Percentiles rank a stretch among this genome's conserved stretches.
These are phyloP conservation scores for Drosophila equinoxialis DNA, from an alignment of 1,140 invertebrate genomes.

Conservation along the genomic window DNA sequence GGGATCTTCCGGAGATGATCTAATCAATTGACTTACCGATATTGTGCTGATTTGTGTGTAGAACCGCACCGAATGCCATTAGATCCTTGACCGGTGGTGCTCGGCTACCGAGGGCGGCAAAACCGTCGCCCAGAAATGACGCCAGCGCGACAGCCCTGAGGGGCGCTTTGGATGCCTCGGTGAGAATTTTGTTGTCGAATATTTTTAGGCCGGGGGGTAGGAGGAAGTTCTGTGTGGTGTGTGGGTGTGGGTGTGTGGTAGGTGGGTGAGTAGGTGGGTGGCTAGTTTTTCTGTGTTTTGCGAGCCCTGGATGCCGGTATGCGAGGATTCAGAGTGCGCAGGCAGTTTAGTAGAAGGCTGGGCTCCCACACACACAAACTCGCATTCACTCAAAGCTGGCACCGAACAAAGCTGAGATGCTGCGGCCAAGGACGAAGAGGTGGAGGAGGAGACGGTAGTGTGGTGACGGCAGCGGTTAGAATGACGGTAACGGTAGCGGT, in stretches of 20 bases:
- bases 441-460: background rate
- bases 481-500: background rate
- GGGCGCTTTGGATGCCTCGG: constrained; percentile 83
- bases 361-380: background rate
- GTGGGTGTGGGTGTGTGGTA: constrained; percentile 1
- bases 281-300: background rate
- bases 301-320: background rate
- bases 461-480: background rate
- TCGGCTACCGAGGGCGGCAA: constrained; percentile 81
- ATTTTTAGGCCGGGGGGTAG: constrained; percentile 58
- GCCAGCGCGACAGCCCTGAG: constrained; percentile 83
- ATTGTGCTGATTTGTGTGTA: constrained; percentile 83
- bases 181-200: constrained; percentile 83
- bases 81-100: constrained; percentile 82
- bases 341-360: constrained; percentile 1
- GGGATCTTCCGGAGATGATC: background rate
- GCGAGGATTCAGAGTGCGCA: background rate
- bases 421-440: background rate
- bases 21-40: constrained; percentile 69
- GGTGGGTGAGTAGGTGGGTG: background rate
- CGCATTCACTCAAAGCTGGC: constrained; percentile 1
- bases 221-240: constrained; percentile 48
- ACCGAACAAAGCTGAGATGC: background rate
- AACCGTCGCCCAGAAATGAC: constrained; percentile 83
- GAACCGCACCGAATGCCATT: constrained; percentile 83